These are phyloP conservation scores for Chionodraco myersi DNA, from an alignment of 2,113 vertebrate species.

Conservation along the genomic window DNA sequence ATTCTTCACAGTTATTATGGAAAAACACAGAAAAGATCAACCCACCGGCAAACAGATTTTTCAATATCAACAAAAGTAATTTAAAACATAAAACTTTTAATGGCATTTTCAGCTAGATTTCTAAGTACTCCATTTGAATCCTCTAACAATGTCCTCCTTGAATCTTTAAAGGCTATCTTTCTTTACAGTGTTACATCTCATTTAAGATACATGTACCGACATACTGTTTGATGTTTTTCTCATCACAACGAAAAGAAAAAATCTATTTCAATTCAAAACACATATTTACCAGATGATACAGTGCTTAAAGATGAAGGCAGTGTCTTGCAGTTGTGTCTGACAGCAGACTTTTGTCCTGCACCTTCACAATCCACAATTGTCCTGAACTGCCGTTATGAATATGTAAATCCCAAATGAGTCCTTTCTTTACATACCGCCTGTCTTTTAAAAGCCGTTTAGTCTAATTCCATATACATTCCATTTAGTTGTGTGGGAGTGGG, in stretches of 20 bases:
- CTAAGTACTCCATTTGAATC: not conserved
- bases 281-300: not conserved
- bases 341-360: constrained; percentile 7
- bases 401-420: constrained; percentile 18
- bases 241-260: not conserved
- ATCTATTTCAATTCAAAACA: constrained; percentile 4
- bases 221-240: constrained; percentile 1
- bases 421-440: not conserved
- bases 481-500: constrained; percentile 28
- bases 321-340: constrained; percentile 8
- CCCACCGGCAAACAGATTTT: not conserved
- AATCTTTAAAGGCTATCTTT: constrained; percentile 1
- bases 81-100: constrained; percentile 2
- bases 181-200: constrained; percentile 14
- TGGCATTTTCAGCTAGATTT: not conserved
- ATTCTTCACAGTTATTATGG: not conserved
- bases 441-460: constrained; percentile 12
- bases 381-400: constrained; percentile 2
- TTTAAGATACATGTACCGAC: not conserved
- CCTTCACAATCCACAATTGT: constrained; percentile 5
- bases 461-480: constrained; percentile 31
- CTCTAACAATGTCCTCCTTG: constrained; percentile 16
- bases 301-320: not conserved
- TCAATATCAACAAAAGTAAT: not conserved
- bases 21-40: constrained; percentile 18